phyloP scores from a whole-genome alignment of 2,888 invertebrate genomes.

The Andrena fulva region DNA sequence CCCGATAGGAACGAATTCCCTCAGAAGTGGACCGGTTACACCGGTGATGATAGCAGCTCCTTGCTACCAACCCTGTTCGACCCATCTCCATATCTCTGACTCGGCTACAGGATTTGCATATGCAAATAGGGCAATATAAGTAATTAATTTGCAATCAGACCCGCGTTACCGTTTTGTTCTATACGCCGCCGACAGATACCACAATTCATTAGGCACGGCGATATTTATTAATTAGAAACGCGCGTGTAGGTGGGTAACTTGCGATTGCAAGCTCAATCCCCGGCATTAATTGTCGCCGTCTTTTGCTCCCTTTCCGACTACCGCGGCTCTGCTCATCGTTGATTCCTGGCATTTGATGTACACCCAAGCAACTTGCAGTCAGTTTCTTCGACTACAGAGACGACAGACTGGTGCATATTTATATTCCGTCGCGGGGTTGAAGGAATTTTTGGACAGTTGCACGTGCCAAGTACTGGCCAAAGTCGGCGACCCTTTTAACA shows the following conservation, averaged over 20 bases:
- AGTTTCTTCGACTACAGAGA: too few species aligned
- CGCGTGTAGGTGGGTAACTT: conserved; percentile 36
- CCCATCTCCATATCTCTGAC: conserved; percentile 58
- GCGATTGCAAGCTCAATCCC: conserved; percentile 60
- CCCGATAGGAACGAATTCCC: conserved; percentile 71
- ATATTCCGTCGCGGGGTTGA: too few species aligned
- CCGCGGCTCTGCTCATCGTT: background rate
- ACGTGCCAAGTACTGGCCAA: too few species aligned
- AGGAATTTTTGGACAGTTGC: too few species aligned
- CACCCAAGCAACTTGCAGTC: too few species aligned
- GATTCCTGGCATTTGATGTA: background rate
- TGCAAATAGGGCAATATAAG: conserved; percentile 83
- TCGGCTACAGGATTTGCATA: conserved; percentile 79
- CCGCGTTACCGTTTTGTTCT: conserved; percentile 76
- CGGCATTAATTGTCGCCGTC: conserved; percentile 58
- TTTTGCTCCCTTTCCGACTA: background rate
- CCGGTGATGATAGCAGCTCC: conserved; percentile 55
- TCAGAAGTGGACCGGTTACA: conserved; percentile 66
- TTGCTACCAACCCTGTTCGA: conserved; percentile 53
- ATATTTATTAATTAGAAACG: conserved; percentile 79
- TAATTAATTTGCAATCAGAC: conserved; percentile 84
- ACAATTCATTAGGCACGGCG: conserved; percentile 80
- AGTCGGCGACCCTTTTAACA: background rate
- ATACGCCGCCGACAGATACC: conserved; percentile 74
- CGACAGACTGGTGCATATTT: too few species aligned